These are phyloP conservation scores for Isichthys henryi DNA, from an alignment of 2,113 vertebrate species.

Conservation along the genomic window DNA sequence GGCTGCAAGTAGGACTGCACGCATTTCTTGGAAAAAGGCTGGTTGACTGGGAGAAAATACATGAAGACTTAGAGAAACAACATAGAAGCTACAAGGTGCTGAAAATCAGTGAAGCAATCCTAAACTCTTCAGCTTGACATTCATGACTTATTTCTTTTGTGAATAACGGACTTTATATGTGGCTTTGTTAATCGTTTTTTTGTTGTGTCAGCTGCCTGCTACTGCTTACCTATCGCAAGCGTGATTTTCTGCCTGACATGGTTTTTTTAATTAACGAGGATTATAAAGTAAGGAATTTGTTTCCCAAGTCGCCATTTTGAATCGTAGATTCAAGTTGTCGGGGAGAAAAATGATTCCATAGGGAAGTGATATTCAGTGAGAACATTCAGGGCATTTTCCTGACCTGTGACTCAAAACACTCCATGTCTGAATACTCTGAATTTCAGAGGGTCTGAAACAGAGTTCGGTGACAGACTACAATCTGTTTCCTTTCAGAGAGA, in stretches of 20 bases:
- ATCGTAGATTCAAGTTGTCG: not conserved
- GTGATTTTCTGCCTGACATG: not conserved
- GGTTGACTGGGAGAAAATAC: slow-evolving; percentile 67
- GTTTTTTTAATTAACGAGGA: not conserved
- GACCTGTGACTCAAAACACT: not conserved
- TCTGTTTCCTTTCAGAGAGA: not conserved
- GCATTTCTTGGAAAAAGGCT: slow-evolving; percentile 75
- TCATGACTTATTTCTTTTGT: not conserved
- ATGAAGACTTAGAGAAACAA: not conserved
- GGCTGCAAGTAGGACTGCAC: slow-evolving; percentile 83
- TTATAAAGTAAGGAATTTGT: not conserved
- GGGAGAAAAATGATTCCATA: not conserved
- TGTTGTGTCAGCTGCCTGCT: not conserved
- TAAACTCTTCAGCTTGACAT: not conserved
- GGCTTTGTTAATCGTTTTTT: not conserved
- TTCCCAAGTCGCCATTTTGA: not conserved
- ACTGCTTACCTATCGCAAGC: not conserved
- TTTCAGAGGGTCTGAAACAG: not conserved
- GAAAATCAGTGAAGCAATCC: not conserved
- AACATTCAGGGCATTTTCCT: not conserved
- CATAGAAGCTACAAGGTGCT: not conserved
- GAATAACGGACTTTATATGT: not conserved
- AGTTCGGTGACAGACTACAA: no score
- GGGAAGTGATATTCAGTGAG: not conserved
- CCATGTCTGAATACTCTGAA: not conserved